phyloP scores from a whole-genome alignment of 2,797 vertebrate genomes.

The Mionectes olivaceus region DNA sequence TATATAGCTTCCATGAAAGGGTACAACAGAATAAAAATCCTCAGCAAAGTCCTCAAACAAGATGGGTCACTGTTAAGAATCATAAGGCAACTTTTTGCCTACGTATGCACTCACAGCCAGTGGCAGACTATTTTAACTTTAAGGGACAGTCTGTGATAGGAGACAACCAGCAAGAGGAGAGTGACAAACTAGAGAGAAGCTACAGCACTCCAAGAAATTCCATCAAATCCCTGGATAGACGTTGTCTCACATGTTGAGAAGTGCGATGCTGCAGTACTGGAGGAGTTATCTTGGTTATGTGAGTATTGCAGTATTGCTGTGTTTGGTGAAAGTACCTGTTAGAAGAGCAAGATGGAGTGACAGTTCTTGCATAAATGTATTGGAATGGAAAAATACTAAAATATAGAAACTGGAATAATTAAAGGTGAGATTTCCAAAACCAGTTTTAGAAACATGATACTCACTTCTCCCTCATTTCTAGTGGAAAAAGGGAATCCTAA shows the following conservation, averaged over 20 bases:
- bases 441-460: not conserved
- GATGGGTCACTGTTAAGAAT: not conserved
- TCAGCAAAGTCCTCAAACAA: not conserved
- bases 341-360: not conserved
- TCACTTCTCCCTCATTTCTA: not conserved
- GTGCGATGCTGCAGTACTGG: slow-evolving; percentile 13
- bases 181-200: slow-evolving; percentile 29
- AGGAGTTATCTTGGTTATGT: not conserved
- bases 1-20: not conserved
- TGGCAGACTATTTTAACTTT: slow-evolving; percentile 20
- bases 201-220: slow-evolving; percentile 44
- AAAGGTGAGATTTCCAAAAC: slow-evolving; percentile 15
- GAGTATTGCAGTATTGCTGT: not conserved
- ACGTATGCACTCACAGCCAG: not conserved
- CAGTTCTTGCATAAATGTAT: not conserved
- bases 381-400: not conserved
- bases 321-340: slow-evolving; percentile 2
- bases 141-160: not conserved
- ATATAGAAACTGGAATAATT: not conserved
- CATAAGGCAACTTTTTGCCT: not conserved
- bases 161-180: slow-evolving; percentile 23
- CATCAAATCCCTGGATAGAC: not conserved
- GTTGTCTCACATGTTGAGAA: slow-evolving; percentile 12
- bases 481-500: not conserved
- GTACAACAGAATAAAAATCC: not conserved